These are phyloP conservation scores for Mirounga angustirostris DNA, from an alignment of 2,113 vertebrate species.

Conservation along the genomic window DNA sequence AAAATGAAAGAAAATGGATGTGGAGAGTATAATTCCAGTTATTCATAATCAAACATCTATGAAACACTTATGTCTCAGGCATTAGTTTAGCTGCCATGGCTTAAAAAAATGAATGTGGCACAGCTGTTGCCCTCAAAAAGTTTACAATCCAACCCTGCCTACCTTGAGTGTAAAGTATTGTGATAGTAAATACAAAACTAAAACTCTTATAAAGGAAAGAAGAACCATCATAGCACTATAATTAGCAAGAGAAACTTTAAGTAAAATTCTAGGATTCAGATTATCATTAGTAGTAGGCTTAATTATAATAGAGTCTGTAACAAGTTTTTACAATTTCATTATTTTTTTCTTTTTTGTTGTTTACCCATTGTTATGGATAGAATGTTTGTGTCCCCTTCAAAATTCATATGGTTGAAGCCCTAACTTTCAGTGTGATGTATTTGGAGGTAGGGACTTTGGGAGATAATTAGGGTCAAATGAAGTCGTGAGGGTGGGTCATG, in stretches of 20 bases:
- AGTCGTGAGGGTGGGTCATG: background rate
- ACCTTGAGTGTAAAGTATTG: conserved; percentile 1
- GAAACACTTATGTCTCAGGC: background rate
- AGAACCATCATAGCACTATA: background rate
- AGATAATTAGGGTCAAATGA: background rate
- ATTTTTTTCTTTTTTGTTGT: background rate
- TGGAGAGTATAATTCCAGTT: background rate
- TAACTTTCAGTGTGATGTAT: background rate
- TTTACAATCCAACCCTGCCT: background rate
- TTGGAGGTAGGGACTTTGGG: background rate
- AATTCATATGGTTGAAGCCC: background rate
- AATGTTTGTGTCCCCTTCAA: background rate
- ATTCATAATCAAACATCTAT: background rate
- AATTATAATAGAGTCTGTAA: background rate
- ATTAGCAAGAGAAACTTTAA: conserved; percentile 1
- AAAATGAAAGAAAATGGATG: conserved; percentile 19
- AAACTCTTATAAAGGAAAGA: background rate
- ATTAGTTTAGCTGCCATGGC: background rate
- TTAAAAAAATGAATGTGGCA: background rate
- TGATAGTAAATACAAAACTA: background rate
- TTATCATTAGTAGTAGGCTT: background rate
- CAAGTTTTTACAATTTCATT: background rate
- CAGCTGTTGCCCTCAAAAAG: background rate
- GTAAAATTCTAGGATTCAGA: background rate
- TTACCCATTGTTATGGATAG: background rate